These are phyloP conservation scores for Myripristis murdjan DNA, from an alignment of 2,797 vertebrate species.

Conservation along the genomic window DNA sequence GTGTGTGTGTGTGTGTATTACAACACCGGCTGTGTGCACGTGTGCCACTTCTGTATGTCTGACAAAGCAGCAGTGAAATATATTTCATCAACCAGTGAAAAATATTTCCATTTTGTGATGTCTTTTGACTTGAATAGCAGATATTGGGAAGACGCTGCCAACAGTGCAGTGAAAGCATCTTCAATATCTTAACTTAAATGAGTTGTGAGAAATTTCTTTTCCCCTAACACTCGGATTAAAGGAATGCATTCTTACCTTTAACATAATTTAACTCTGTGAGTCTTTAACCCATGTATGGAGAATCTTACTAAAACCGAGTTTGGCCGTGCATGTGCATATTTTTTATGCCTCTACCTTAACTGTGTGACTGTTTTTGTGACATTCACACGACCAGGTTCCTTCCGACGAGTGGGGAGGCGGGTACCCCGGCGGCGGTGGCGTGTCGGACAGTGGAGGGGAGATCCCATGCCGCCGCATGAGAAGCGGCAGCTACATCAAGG, in stretches of 20 bases:
- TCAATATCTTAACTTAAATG: constrained; percentile 57
- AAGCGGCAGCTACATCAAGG: constrained; percentile 99
- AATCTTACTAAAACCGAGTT: constrained; percentile 39
- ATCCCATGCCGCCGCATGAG: constrained; percentile 98
- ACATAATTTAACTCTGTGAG: constrained; percentile 19
- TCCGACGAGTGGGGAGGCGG: constrained; percentile 95
- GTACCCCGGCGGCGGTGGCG: constrained; percentile 86
- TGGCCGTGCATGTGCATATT: constrained; percentile 32
- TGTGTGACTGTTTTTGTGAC: constrained; percentile 26
- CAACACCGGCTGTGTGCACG: constrained; percentile 14
- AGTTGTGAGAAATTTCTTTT: constrained; percentile 30
- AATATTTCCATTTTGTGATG: constrained; percentile 59
- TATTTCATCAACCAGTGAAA: constrained; percentile 53
- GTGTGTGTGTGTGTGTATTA: constrained; percentile 33
- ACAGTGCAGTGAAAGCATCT: constrained; percentile 31
- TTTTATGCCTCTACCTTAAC: constrained; percentile 7
- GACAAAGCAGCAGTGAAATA: constrained; percentile 63
- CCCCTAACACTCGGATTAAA: constrained; percentile 43
- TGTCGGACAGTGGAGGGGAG: constrained; percentile 89
- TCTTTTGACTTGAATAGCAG: constrained; percentile 41
- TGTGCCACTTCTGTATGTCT: constrained; percentile 39
- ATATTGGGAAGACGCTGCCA: constrained; percentile 57
- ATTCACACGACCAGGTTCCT: no score
- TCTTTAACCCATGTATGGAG: not conserved
- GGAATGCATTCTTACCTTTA: constrained; percentile 45